Evolutionary conservation across 2,113 vertebrate genomes (phyloP).

Genomic region (Poecilia latipinna): DNA sequence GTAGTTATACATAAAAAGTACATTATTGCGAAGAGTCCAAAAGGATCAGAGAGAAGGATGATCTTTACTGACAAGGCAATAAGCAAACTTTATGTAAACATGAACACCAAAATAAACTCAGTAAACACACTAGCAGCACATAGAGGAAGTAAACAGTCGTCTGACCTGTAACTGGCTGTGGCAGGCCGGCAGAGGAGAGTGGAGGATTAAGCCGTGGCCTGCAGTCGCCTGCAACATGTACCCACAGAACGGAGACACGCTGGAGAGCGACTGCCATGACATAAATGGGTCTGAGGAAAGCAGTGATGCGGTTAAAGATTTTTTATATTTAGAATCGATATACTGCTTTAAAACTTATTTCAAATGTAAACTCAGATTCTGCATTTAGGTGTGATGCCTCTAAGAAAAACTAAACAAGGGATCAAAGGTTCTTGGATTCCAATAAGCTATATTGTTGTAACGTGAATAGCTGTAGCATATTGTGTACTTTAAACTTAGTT

Average conservation of each 20-base stretch:
- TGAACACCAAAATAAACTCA: no score
- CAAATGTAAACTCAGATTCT: no score
- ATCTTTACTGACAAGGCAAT: background rate
- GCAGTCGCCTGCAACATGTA: constrained; percentile 53
- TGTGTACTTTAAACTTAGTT: no score
- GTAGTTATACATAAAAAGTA: no score
- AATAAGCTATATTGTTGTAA: no score
- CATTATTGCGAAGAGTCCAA: no score
- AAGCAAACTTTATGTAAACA: background rate
- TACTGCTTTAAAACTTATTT: background rate
- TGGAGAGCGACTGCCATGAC: constrained; percentile 63
- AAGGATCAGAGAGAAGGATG: background rate
- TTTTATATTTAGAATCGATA: background rate
- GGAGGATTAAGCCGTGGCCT: constrained; percentile 50
- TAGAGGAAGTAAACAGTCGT: background rate
- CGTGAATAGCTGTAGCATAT: no score
- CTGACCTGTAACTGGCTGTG: constrained; percentile 70
- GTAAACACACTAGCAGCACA: background rate
- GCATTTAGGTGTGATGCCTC: no score
- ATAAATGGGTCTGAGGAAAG: constrained; percentile 55
- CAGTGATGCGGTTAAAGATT: constrained; percentile 13
- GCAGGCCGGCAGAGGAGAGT: constrained; percentile 75
- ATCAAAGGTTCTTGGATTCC: no score
- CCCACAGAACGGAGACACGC: constrained; percentile 51
- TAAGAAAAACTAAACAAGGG: no score